Evolutionary conservation across 2,888 invertebrate species (phyloP), one percentile per base, ranked within the genome.

Genomic region (Molorchus minor): DNA sequence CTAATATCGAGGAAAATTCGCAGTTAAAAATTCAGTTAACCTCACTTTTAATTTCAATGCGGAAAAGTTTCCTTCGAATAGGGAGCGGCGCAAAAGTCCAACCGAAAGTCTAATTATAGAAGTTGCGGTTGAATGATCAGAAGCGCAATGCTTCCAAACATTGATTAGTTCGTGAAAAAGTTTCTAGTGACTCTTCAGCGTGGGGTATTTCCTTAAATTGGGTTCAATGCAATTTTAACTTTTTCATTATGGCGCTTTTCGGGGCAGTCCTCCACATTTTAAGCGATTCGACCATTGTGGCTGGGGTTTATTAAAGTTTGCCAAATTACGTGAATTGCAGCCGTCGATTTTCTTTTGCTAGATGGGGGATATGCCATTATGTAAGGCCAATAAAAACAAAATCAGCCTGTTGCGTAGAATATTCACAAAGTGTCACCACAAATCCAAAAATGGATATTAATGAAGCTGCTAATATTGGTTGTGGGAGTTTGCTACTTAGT

Each of bases 91-190:
- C 47, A 15, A 20, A 47, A 62, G 66, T 33, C 40, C 41, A 21
- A 25, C 49, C 56, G 51, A 73, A 72, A 74, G 71, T 69, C 71
- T 75, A 76, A 76, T 76, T 75, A 76, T 75, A 62, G 66, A 72
- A 75, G 73, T 73, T 75, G 72, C 61, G 73, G 71, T 69, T 69
- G 67, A 65, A 68, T 70, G 69, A 71, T 71, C 73, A 70, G 70
- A 64, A 64, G 68, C 63, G 71, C 71, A 72, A 69, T 70, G 69
- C 72, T 71, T 71, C 68, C 69, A 70, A 72, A 75, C 76, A 72
- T 74, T 77, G 75, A 77, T 76, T 77, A 74, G 74, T 75, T 74
- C 71, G 69, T 69, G 71, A 72, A 75, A 77, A 77, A 75, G 66
- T 75, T 73, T 71, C 69, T 65, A 76, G 74, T 72, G 73, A 72